A percentile compares a stretch with the other conserved stretches of the same genome.
phyloP scores from a whole-genome alignment of 2,797 vertebrate species.

The Myotis myotis region DNA sequence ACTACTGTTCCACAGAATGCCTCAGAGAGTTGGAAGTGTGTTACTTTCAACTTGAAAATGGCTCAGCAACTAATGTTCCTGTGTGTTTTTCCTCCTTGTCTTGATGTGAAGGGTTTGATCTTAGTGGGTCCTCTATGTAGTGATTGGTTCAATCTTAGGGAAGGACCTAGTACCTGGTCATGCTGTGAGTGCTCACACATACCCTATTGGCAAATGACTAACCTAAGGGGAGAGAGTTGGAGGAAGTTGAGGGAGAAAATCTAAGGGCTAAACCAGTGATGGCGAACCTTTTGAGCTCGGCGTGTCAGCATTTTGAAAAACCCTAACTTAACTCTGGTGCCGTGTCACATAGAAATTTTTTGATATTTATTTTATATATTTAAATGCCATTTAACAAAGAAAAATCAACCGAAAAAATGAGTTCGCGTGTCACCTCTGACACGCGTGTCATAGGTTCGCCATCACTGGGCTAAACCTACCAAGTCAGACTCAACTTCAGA shows the following conservation, averaged over 20 bases:
- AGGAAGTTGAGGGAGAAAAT: neutral
- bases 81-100: neutral
- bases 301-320: too few species aligned
- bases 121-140: neutral
- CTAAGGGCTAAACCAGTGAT: neutral
- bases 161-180: neutral
- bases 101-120: neutral
- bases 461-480: neutral
- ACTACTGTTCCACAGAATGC: conserved; percentile 36
- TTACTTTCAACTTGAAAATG: conserved; percentile 44
- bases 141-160: neutral
- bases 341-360: too few species aligned
- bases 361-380: too few species aligned
- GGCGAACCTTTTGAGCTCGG: too few species aligned
- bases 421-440: too few species aligned
- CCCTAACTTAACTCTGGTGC: too few species aligned
- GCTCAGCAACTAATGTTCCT: neutral
- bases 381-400: too few species aligned
- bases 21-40: neutral
- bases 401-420: too few species aligned
- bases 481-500: neutral
- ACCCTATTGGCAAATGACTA: neutral
- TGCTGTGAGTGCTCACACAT: neutral
- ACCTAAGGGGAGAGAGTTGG: neutral
- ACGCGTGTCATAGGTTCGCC: too few species aligned